Percentiles rank a stretch among this genome's conserved stretches.
Conservation (phyloP, 2,888 invertebrate genomes). For the Gastrophysa polygoni region DNA sequence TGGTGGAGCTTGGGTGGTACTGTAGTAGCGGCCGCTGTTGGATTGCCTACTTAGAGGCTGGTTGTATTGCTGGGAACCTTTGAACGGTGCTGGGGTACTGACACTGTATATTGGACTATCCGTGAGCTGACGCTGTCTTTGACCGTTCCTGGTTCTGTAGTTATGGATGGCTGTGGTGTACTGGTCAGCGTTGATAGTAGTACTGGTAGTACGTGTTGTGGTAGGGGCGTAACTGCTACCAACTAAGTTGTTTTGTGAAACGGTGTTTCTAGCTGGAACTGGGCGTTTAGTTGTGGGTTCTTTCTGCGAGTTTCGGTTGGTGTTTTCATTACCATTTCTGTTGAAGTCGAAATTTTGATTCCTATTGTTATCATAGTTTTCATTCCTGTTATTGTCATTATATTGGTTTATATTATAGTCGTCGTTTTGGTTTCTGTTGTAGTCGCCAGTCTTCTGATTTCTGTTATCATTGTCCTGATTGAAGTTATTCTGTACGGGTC, state of each 20-base stretch:
- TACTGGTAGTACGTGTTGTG: conserved; percentile 56
- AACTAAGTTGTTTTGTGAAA: conserved; percentile 58
- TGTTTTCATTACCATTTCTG: conserved; percentile 37
- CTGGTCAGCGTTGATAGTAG: conserved; percentile 44
- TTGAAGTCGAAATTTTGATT: conserved; percentile 31
- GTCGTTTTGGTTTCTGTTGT: conserved; percentile 30
- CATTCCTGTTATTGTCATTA: conserved; percentile 33
- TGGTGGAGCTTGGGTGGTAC: conserved; percentile 38
- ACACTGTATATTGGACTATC: conserved; percentile 46
- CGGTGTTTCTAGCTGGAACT: conserved; percentile 45
- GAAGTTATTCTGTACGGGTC: conserved; percentile 47
- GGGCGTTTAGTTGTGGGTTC: conserved; percentile 51
- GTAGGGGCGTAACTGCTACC: conserved; percentile 60
- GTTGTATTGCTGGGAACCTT: conserved; percentile 48
- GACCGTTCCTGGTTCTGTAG: conserved; percentile 41
- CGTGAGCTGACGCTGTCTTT: conserved; percentile 33
- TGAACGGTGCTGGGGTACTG: conserved; percentile 57
- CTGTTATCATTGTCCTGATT: conserved; percentile 40
- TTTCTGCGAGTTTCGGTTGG: conserved; percentile 24
- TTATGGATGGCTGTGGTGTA: conserved; percentile 47
- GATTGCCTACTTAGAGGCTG: conserved; percentile 34
- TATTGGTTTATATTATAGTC: conserved; percentile 37
- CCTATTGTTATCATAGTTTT: conserved; percentile 43
- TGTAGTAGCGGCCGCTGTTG: conserved; percentile 33
- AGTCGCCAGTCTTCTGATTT: conserved; percentile 32